phyloP scores from a whole-genome alignment of 2,888 invertebrate genomes.

The Carpatolechia fugitivella region DNA sequence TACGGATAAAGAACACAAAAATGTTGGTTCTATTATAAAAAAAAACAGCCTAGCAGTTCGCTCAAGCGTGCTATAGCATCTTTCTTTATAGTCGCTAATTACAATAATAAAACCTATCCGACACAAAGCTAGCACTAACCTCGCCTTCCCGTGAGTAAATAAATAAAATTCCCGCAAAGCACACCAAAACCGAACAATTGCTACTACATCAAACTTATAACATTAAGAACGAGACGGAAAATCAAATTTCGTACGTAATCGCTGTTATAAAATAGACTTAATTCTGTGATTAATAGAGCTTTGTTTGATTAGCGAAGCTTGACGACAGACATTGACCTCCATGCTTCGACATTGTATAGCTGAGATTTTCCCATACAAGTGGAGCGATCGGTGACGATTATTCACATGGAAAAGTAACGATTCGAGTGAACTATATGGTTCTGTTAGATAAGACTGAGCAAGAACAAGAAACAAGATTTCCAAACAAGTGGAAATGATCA shows the following conservation, averaged over 20 bases:
- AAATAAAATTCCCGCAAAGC: neutral
- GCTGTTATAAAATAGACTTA: constrained; percentile 1
- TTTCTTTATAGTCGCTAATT: neutral
- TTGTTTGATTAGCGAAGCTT: neutral
- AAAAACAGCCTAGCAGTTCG: neutral
- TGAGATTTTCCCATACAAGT: constrained; percentile 57
- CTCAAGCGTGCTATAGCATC: no score
- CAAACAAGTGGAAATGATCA: neutral
- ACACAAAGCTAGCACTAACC: neutral
- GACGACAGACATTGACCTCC: constrained; percentile 52
- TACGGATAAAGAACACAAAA: no score
- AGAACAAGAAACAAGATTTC: neutral
- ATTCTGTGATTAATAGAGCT: neutral
- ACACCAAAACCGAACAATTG: constrained; percentile 1
- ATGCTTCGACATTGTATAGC: constrained; percentile 43
- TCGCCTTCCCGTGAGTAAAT: constrained; percentile 9
- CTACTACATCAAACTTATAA: neutral
- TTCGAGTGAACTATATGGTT: constrained; percentile 5
- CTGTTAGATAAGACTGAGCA: neutral
- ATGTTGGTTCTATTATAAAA: neutral
- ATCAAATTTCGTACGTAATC: neutral
- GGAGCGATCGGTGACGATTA: constrained; percentile 40
- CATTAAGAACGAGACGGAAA: neutral
- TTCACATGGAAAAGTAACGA: constrained; percentile 10
- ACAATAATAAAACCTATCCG: neutral